Evolutionary conservation across 2,113 vertebrate genomes (phyloP).

Genomic region (Myanophis thanlyinensis): DNA sequence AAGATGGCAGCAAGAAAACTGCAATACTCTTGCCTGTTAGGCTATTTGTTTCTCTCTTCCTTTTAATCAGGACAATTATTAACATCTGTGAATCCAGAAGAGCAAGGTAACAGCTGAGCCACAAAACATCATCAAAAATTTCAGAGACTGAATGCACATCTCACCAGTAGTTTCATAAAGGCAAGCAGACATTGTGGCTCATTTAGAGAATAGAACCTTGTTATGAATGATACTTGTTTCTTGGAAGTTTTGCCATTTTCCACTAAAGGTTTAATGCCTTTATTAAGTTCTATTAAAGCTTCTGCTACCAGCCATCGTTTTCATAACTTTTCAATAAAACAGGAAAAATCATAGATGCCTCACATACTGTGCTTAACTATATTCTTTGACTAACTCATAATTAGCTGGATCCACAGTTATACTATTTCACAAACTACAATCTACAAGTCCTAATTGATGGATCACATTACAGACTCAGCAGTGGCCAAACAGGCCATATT

Average conservation of each 20-base stretch:
- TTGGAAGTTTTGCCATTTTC: neutral
- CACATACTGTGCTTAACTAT: neutral
- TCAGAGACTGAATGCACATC: neutral
- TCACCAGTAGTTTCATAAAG: neutral
- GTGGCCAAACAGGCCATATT: neutral
- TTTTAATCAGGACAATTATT: neutral
- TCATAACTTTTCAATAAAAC: neutral
- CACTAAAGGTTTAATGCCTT: slow-evolving; percentile 5
- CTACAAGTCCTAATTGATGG: neutral
- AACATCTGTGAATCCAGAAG: neutral
- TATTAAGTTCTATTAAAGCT: slow-evolving; percentile 49
- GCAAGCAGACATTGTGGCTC: neutral
- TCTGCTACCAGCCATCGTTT: slow-evolving; percentile 27
- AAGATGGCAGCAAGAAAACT: neutral
- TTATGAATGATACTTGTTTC: neutral
- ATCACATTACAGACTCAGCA: neutral
- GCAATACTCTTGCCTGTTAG: neutral
- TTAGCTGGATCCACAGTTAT: neutral
- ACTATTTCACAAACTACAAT: neutral
- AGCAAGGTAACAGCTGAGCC: neutral
- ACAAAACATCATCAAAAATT: neutral
- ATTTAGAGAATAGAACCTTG: neutral
- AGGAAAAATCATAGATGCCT: neutral
- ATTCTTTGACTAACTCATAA: neutral
- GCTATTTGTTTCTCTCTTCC: neutral